Evolutionary conservation across 2,113 vertebrate species (phyloP).

Genomic region (Gnathonemus longibarbis): DNA sequence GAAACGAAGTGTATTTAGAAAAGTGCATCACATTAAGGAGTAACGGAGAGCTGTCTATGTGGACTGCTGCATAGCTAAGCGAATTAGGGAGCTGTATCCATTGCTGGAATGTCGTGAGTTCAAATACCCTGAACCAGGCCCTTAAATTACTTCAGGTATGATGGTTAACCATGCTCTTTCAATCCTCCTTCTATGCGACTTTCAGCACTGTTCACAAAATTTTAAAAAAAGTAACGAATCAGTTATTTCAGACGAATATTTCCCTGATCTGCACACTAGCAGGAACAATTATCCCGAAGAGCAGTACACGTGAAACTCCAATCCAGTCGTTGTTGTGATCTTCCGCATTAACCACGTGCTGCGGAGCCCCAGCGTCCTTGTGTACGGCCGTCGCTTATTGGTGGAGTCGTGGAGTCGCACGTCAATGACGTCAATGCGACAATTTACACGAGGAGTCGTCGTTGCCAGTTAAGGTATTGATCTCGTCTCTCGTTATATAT

Average conservation of each 20-base stretch:
- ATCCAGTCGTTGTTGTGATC: not conserved
- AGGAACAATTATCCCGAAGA: not conserved
- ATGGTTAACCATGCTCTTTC: not conserved
- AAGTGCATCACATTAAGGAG: not conserved
- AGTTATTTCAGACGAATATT: not conserved
- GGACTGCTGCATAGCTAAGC: not conserved
- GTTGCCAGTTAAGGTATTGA: not conserved
- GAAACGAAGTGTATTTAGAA: not conserved
- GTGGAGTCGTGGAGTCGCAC: not conserved
- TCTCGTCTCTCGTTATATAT: too few species aligned
- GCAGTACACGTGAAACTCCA: not conserved
- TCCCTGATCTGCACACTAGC: not conserved
- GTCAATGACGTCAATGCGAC: slow-evolving; percentile 12
- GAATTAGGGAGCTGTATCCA: not conserved
- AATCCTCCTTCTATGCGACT: not conserved
- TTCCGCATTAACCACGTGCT: not conserved
- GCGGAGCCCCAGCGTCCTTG: not conserved
- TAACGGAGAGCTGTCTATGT: not conserved
- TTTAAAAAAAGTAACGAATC: not conserved
- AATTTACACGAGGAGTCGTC: not conserved
- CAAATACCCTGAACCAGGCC: not conserved
- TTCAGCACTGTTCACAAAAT: not conserved
- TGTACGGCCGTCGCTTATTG: not conserved
- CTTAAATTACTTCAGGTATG: not conserved
- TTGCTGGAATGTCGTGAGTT: not conserved